Evolutionary conservation across 92 coral and sea anemone species (phyloP), one percentile per base, ranked within the genome.

Genomic region (Diadumene lineata): DNA sequence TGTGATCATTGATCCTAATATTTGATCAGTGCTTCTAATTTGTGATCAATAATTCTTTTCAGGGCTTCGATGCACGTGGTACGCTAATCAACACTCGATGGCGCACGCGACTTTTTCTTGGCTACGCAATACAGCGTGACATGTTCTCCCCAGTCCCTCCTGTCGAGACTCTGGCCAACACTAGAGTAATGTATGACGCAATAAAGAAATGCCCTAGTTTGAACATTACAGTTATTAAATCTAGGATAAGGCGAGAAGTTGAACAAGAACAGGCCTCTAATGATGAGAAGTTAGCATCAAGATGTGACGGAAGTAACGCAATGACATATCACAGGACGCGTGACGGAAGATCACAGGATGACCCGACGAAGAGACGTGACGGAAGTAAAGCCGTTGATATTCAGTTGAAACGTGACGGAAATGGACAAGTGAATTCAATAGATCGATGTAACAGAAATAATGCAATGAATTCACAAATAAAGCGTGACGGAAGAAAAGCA

Each of bases 1-100:
- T n/a, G n/a, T n/a, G n/a, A n/a, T n/a, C n/a, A n/a, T n/a, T n/a
- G n/a, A n/a, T n/a, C n/a, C n/a, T n/a, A n/a, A n/a, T n/a, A n/a
- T n/a, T n/a, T n/a, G n/a, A n/a, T n/a, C n/a, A n/a, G n/a, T n/a
- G n/a, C n/a, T n/a, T n/a, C n/a, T n/a, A n/a, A n/a, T n/a, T n/a
- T n/a, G n/a, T n/a, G n/a, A n/a, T n/a, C n/a, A n/a, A n/a, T n/a
- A n/a, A n/a, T n/a, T 50, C 66, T 75, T 60, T 32, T 15, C 82
- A 94, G 98, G 98, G 98, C 11, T 94, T 94, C 67, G 98, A 92
- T 68, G 97, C 97, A 11, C 96, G 98, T 25, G 98, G 98, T 16
- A 92, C 97, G 24, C 60, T 81, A 53, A 92, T 94, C 75, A 94
- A 93, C 85, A 86, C 74, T 51, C 84, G 98, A 19, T 92, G 97